Evolutionary conservation across 2,797 vertebrate genomes (phyloP).

Genomic region (Allenopithecus nigroviridis): DNA sequence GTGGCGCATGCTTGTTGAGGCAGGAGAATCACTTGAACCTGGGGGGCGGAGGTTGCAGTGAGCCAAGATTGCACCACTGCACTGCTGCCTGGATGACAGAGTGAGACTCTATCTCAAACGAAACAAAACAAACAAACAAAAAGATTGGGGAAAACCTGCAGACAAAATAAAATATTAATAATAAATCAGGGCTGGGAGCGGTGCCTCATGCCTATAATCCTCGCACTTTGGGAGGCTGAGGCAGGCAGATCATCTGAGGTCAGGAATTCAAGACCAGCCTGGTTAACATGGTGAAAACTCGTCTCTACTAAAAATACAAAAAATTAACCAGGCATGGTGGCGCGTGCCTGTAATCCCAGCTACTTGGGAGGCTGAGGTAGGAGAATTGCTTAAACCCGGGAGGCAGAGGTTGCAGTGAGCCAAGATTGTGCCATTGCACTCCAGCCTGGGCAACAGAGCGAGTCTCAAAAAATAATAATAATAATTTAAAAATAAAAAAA

Average conservation of each 20-base stretch:
- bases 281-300: no score
- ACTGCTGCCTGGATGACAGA: no score
- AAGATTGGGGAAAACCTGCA: neutral
- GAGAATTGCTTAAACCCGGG: neutral
- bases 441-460: neutral
- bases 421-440: no score
- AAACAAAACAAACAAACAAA: no score
- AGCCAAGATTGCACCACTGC: no score
- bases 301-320: neutral
- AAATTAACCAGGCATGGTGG: neutral
- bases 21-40: no score
- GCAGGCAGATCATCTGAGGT: neutral
- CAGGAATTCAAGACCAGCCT: neutral
- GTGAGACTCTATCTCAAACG: no score
- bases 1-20: no score
- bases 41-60: no score
- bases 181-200: neutral
- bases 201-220: neutral
- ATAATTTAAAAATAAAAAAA: no score
- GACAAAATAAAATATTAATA: slow-evolving; percentile 2
- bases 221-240: neutral
- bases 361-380: neutral
- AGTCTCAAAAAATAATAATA: neutral
- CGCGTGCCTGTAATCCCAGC: neutral
- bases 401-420: neutral